These are phyloP conservation scores for Acyrthosiphon pisum DNA, from an alignment of 1,140 invertebrate genomes.

Conservation along the genomic window DNA sequence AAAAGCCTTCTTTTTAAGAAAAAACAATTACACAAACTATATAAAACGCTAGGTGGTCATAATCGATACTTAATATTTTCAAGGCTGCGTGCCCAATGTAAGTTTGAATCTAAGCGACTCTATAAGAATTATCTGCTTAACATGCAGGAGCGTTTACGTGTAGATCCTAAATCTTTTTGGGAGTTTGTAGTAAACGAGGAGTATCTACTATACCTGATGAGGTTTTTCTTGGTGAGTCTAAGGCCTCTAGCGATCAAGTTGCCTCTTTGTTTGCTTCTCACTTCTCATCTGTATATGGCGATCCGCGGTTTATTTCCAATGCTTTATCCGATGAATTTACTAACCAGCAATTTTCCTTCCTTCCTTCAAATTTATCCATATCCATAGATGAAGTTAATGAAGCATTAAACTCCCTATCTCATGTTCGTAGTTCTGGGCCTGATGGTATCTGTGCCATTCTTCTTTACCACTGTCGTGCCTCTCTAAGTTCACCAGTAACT, in stretches of 20 bases:
- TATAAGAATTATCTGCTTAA: background rate
- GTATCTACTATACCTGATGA: background rate
- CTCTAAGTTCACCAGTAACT: too few relatives aligned
- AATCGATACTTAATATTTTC: background rate
- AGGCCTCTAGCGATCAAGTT: background rate
- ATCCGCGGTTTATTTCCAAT: background rate
- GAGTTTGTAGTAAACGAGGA: too few relatives aligned
- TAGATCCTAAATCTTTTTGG: background rate
- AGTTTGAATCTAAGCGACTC: constrained; percentile 3
- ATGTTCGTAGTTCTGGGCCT: too few relatives aligned
- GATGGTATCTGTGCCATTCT: too few relatives aligned
- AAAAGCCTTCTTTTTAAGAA: background rate
- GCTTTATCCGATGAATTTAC: background rate
- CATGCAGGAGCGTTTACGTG: background rate
- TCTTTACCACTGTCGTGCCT: too few relatives aligned
- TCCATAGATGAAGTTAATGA: background rate
- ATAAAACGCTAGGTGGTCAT: background rate
- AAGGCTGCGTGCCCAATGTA: background rate
- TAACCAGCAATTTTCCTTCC: background rate
- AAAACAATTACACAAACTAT: background rate
- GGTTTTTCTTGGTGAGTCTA: constrained; percentile 21
- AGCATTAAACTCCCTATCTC: too few relatives aligned
- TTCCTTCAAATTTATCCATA: constrained; percentile 8
- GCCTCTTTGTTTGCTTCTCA: background rate
- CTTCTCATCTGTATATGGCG: background rate